Conservation (phyloP, 2,797 vertebrate species). For the Coluber constrictor region DNA sequence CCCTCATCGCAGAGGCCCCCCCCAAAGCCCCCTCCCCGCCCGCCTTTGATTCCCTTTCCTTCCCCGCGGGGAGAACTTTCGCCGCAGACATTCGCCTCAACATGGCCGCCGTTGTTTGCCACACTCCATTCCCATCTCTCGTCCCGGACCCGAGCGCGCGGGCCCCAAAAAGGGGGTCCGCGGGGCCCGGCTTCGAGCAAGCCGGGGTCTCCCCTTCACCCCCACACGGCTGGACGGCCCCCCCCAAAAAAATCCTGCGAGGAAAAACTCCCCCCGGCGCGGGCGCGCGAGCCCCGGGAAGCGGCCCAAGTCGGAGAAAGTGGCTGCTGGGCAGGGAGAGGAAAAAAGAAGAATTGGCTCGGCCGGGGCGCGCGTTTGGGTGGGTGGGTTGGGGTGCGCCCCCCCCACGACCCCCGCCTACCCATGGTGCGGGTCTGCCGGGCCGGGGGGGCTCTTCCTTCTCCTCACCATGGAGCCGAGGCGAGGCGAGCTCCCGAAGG, state of each 20-base stretch:
- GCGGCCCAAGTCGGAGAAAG: conserved; percentile 21
- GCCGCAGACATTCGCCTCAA: conserved; percentile 84
- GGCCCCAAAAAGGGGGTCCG: conserved; percentile 55
- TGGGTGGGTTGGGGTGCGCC: too few relatives aligned
- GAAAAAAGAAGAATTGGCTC: conserved; percentile 37
- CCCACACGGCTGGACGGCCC: not conserved
- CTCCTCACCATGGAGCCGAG: conserved; percentile 88
- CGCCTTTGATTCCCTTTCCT: not conserved
- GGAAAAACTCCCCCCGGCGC: too few relatives aligned
- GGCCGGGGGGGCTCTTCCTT: conserved; percentile 77
- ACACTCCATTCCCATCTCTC: conserved; percentile 89
- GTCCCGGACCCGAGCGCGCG: conserved; percentile 88
- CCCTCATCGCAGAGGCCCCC: not conserved
- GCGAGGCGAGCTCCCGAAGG: conserved; percentile 64
- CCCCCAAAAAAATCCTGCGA: not conserved
- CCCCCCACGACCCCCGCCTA: conserved; percentile 61
- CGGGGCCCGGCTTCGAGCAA: conserved; percentile 6
- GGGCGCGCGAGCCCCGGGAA: not conserved
- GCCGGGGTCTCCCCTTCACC: too few relatives aligned
- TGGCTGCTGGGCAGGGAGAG: conserved; percentile 1
- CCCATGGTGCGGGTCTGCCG: conserved; percentile 79
- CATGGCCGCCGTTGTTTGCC: conserved; percentile 99
- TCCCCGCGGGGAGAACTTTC: conserved; percentile 60
- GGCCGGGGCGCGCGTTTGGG: not conserved
- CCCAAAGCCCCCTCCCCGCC: not conserved